Conservation (phyloP, 2,888 invertebrate genomes). For the Globia sparganii region DNA sequence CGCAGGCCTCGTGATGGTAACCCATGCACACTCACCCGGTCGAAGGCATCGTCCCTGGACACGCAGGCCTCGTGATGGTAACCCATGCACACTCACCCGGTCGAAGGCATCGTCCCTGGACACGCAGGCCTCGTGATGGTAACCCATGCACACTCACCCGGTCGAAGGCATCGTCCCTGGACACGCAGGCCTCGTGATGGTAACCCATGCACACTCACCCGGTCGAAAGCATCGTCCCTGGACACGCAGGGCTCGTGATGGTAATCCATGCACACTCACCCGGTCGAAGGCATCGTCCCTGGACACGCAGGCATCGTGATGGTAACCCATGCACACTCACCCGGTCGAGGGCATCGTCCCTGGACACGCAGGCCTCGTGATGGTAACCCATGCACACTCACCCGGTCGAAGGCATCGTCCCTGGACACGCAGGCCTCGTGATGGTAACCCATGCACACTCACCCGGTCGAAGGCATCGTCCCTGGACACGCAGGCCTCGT, state of each 20-base stretch:
- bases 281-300: slow-evolving; percentile 75
- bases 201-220: slow-evolving; percentile 65
- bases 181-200: slow-evolving; percentile 71
- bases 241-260: slow-evolving; percentile 72
- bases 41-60: slow-evolving; percentile 75
- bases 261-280: slow-evolving; percentile 62
- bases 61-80: slow-evolving; percentile 70
- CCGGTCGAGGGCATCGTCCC: slow-evolving; percentile 75
- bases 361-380: slow-evolving; percentile 71
- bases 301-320: slow-evolving; percentile 72
- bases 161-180: slow-evolving; percentile 75
- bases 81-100: slow-evolving; percentile 66
- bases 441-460: slow-evolving; percentile 34
- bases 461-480: slow-evolving; percentile 77
- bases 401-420: slow-evolving; percentile 76
- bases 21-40: slow-evolving; percentile 66
- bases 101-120: slow-evolving; percentile 75
- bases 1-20: slow-evolving; percentile 69
- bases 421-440: slow-evolving; percentile 73
- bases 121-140: slow-evolving; percentile 70
- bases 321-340: slow-evolving; percentile 61
- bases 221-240: slow-evolving; percentile 74
- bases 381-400: slow-evolving; percentile 55
- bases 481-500: slow-evolving; percentile 73
- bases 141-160: slow-evolving; percentile 66